These are phyloP conservation scores for Drosophila helvetica DNA, from an alignment of 2,888 invertebrate species.

Conservation along the genomic window DNA sequence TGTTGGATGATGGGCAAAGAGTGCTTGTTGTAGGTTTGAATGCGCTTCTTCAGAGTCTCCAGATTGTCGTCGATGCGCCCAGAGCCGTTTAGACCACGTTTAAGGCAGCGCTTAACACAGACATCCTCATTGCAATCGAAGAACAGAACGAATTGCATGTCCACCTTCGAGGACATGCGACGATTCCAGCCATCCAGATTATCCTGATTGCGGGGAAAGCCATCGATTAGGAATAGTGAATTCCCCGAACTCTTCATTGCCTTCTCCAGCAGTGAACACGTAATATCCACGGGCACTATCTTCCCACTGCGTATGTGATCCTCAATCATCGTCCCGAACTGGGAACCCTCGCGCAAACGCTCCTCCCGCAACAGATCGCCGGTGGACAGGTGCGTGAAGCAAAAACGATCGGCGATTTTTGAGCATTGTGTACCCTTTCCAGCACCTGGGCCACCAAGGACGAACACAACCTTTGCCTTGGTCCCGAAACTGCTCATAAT, in stretches of 20 bases:
- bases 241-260: conserved; percentile 88
- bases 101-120: conserved; percentile 93
- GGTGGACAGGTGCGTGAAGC: conserved; percentile 87
- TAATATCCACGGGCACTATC: conserved; percentile 99
- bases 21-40: conserved; percentile 92
- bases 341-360: conserved; percentile 91
- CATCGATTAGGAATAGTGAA: conserved; percentile 96
- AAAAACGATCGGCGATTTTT: neutral
- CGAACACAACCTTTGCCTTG: no score
- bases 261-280: conserved; percentile 96
- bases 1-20: conserved; percentile 95
- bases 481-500: no score
- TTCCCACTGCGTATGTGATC: conserved; percentile 95
- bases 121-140: conserved; percentile 94
- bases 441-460: no score
- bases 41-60: conserved; percentile 93
- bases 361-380: conserved; percentile 98
- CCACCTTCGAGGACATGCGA: conserved; percentile 92
- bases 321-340: conserved; percentile 96
- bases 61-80: conserved; percentile 97
- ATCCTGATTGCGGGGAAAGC: conserved; percentile 98
- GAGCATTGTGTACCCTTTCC: no score
- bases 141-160: conserved; percentile 94
- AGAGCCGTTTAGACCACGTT: conserved; percentile 94
- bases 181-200: conserved; percentile 97